Evolutionary conservation across 2,113 vertebrate species (phyloP).

Genomic region (Myotis lucifugus): DNA sequence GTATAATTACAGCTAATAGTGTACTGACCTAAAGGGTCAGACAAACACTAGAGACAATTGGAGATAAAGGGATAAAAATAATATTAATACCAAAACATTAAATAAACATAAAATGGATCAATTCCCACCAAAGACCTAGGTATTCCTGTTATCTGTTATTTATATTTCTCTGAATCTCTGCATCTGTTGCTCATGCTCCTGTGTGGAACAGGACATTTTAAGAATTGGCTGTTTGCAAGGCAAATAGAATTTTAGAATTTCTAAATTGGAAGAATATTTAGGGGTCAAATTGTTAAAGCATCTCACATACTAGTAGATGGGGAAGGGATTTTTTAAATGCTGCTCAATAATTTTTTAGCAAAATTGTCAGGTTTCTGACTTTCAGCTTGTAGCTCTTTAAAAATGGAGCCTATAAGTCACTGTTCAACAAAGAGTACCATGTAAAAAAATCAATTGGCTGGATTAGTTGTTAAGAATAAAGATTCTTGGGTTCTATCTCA

Average conservation of each 20-base stretch:
- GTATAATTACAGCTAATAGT: conserved; percentile 14
- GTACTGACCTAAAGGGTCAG: not conserved
- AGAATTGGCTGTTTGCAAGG: not conserved
- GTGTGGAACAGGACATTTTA: conserved; percentile 24
- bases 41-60: not conserved
- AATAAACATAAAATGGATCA: conserved; percentile 21
- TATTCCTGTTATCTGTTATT: not conserved
- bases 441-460: not conserved
- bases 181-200: not conserved
- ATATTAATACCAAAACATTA: not conserved
- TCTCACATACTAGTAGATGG: not conserved
- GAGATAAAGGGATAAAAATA: not conserved
- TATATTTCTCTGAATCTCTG: conserved; percentile 16
- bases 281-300: not conserved
- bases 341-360: not conserved
- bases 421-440: not conserved
- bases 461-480: conserved; percentile 49
- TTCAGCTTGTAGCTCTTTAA: not conserved
- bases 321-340: not conserved
- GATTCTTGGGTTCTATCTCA: not conserved
- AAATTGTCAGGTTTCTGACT: conserved; percentile 25
- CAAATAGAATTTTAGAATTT: conserved; percentile 24
- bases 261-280: not conserved
- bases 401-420: not conserved
- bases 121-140: not conserved